Base-by-base conservation (phyloP, 2,888 invertebrate genomes). In the Aphidius colemani region DNA sequence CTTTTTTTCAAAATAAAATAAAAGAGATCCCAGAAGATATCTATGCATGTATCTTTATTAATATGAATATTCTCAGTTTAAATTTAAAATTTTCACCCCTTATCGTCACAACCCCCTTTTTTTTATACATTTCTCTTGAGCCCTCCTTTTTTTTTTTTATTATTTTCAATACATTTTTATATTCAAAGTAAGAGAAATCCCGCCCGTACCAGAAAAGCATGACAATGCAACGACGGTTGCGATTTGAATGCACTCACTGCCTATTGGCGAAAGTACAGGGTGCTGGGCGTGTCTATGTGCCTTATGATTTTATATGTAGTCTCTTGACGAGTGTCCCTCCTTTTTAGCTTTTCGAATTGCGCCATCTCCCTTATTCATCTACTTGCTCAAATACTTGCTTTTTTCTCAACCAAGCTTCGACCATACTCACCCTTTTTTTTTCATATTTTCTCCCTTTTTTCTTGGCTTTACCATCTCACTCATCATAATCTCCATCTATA, bases 301-400 rank as follows among this genome's bases (percentile, higher is more conserved):
- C 76, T 81, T 80, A 80, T 80, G 78, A 81, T 80, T 81, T 81
- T 77, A 77, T 77, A 77, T 78, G 75, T 74, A 75, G 72, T 70
- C 78, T 75, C 77, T 79, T 78, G 77, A 78, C 72, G 75, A 51
- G 8, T 40, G 53, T 53, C 63, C 51, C 45, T 58, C 53, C 44
- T 60, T 48, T 59, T 45, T 13, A 13, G 30, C 5, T 30, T 46
- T 56, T 59, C 55, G 44, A 46, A 60, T 64, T 60, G 64, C 60
- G 51, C 60, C 64, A 64, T 60, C 64, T 60, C 64, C 63, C 60
- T 59, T 59, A 61, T 65, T 53, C 61, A 64, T 63, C 30, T 55
- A 66, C 62, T 62, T 63, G 59, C 53, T 48, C 68, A 59, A 59
- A 53, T 56, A 65, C 67, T 69, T 63, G 62, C 66, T 50, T 63